These are phyloP conservation scores for Lysandra coridon DNA, from an alignment of 2,888 invertebrate genomes.

Conservation along the genomic window DNA sequence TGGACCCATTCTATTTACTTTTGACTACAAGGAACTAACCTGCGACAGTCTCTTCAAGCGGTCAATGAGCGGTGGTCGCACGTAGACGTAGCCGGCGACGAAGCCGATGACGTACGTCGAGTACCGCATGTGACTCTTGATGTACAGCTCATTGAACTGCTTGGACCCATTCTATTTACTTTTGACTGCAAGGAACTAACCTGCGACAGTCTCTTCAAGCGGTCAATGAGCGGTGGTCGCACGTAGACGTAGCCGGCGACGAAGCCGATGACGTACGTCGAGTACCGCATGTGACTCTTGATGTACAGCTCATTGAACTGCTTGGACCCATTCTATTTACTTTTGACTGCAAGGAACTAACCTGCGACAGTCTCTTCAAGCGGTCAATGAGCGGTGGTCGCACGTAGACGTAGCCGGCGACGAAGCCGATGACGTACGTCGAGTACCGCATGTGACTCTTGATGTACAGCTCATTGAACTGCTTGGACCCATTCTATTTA, in stretches of 20 bases:
- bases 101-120: constrained; percentile 81
- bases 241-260: constrained; percentile 71
- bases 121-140: background rate
- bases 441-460: too few relatives aligned
- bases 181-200: constrained; percentile 43
- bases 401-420: too few relatives aligned
- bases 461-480: too few relatives aligned
- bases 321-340: constrained; percentile 47
- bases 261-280: constrained; percentile 81
- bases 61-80: constrained; percentile 48
- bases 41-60: constrained; percentile 50
- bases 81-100: constrained; percentile 71
- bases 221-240: constrained; percentile 48
- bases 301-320: constrained; percentile 80
- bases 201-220: constrained; percentile 50
- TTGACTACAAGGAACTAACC: constrained; percentile 44
- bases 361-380: too few relatives aligned
- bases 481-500: too few relatives aligned
- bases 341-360: too few relatives aligned
- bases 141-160: too few relatives aligned
- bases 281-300: constrained; percentile 81
- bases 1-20: too few relatives aligned
- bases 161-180: constrained; percentile 43
- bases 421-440: too few relatives aligned
- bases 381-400: too few relatives aligned